Conservation (phyloP, 2,797 vertebrate genomes). For the Syndactyla subalaris region DNA sequence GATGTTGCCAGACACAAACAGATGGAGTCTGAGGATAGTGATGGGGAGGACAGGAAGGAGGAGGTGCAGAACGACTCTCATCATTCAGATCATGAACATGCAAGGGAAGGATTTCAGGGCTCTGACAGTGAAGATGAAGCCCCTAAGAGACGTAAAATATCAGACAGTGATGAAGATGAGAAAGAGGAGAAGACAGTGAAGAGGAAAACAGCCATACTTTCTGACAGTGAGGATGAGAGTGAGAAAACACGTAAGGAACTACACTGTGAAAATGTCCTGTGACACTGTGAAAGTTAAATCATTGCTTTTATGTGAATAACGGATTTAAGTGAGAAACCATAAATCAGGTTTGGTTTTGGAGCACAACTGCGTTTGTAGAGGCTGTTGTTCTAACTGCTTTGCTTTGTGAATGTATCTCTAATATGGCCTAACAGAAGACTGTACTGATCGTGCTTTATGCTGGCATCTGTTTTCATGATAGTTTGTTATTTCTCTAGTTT, state of each 20-base stretch:
- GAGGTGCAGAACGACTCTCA: constrained; percentile 80
- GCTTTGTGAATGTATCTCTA: not conserved
- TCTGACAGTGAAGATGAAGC: constrained; percentile 81
- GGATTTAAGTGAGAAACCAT: not conserved
- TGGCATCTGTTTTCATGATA: not conserved
- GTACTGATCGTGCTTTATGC: not conserved
- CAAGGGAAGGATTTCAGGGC: constrained; percentile 70
- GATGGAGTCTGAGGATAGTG: constrained; percentile 81
- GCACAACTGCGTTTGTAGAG: not conserved
- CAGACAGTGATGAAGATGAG: constrained; percentile 85
- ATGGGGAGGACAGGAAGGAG: constrained; percentile 68
- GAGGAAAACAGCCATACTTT: constrained; percentile 90
- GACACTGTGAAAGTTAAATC: not conserved
- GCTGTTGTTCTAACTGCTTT: not conserved
- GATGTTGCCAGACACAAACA: constrained; percentile 65
- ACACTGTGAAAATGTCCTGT: not conserved
- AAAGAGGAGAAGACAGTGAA: constrained; percentile 84
- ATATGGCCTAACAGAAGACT: not conserved
- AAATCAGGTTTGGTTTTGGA: not conserved
- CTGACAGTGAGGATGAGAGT: constrained; percentile 93
- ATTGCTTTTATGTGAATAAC: not conserved
- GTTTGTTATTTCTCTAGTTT: not conserved
- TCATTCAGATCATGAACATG: constrained; percentile 82
- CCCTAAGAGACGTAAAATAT: constrained; percentile 69
- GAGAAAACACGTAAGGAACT: constrained; percentile 80